phyloP scores from a whole-genome alignment of 2,797 vertebrate species.

The Merluccius polli region DNA sequence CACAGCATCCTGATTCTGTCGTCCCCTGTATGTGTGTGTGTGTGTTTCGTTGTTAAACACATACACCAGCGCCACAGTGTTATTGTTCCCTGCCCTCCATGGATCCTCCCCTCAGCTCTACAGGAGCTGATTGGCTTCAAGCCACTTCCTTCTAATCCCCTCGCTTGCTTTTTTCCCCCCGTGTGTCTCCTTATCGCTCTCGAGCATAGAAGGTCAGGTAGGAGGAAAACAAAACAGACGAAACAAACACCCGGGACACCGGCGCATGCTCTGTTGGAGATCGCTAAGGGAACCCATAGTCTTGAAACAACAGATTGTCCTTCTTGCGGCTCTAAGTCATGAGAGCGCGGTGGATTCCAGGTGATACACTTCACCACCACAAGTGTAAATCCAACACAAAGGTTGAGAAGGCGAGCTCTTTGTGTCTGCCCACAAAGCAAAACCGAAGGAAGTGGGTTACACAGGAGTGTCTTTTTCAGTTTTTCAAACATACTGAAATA shows the following conservation, averaged over 20 bases:
- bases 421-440: too few relatives aligned
- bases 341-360: too few relatives aligned
- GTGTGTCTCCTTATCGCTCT: conserved; percentile 30
- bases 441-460: too few relatives aligned
- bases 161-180: too few relatives aligned
- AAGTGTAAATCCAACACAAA: too few relatives aligned
- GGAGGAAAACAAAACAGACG: conserved; percentile 15
- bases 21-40: conserved; percentile 9
- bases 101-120: not conserved
- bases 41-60: not conserved
- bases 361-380: too few relatives aligned
- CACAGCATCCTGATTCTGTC: conserved; percentile 24
- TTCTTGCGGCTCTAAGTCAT: too few relatives aligned
- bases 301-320: too few relatives aligned
- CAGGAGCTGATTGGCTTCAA: not conserved
- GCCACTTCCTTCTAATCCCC: not conserved
- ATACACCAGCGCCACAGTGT: not conserved
- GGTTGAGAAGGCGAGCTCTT: too few relatives aligned
- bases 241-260: too few relatives aligned
- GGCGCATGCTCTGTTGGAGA: not conserved
- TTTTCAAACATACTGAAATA: too few relatives aligned
- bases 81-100: not conserved
- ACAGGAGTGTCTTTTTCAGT: too few relatives aligned
- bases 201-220: conserved; percentile 51
- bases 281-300: not conserved